Conservation (phyloP, 2,113 vertebrate species). For the Eublepharis macularius region DNA sequence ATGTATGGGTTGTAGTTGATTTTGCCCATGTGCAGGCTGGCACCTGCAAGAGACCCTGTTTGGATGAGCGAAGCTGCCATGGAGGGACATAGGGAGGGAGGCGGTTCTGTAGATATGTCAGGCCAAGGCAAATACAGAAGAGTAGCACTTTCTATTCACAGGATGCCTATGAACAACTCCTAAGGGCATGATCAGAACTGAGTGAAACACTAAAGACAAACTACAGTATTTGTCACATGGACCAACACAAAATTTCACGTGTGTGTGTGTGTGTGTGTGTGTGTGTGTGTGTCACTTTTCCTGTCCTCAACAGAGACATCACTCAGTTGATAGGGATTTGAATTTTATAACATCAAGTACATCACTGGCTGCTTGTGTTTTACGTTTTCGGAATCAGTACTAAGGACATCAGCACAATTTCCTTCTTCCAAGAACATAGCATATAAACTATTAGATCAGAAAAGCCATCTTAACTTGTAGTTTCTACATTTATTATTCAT, state of each 20-base stretch:
- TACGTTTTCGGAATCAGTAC: not conserved
- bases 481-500: conserved; percentile 10
- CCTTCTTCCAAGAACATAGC: not conserved
- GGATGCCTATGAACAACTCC: no score
- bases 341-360: not conserved
- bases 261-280: no score
- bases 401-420: not conserved
- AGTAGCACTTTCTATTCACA: not conserved
- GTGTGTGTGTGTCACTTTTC: no score
- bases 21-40: no score
- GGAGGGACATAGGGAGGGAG: no score
- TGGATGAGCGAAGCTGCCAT: no score
- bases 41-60: no score
- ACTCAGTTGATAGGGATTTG: not conserved
- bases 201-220: not conserved
- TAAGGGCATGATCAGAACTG: not conserved
- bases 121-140: no score
- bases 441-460: not conserved
- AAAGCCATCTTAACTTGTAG: not conserved
- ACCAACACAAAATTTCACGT: not conserved
- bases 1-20: no score
- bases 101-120: no score
- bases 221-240: not conserved
- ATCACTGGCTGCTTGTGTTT: not conserved
- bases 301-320: not conserved